A percentile compares a stretch with the other conserved stretches of the same genome.
Conservation (phyloP, 2,888 invertebrate genomes). For the Microctonus brassicae region DNA sequence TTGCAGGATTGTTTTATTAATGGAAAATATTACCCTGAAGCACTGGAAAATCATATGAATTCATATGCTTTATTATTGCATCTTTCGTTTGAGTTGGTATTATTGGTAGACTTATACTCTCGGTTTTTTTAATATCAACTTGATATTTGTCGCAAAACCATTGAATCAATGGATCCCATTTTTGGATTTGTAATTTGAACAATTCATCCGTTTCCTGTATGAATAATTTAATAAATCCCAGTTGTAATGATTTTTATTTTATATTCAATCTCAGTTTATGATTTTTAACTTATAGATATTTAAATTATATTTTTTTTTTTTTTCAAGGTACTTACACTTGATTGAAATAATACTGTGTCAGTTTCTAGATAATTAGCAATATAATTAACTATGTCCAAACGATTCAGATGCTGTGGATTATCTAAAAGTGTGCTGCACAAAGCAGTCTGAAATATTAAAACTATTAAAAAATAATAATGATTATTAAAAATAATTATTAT, state of each 20-base stretch:
- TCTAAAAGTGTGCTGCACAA: conserved; percentile 92
- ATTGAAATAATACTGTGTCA: conserved; percentile 85
- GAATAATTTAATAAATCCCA: too few relatives aligned
- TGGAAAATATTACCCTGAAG: conserved; percentile 79
- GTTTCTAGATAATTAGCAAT: conserved; percentile 85
- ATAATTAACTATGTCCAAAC: conserved; percentile 82
- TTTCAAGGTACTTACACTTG: conserved; percentile 73
- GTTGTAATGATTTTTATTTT: conserved; percentile 17
- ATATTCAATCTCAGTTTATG: conserved; percentile 16
- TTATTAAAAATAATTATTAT: background rate
- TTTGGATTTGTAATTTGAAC: conserved; percentile 79
- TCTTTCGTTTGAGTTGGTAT: conserved; percentile 78
- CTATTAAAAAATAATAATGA: conserved; percentile 15
- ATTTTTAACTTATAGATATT: background rate
- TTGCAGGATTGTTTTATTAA: background rate
- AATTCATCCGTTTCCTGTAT: conserved; percentile 73
- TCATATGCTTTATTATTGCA: conserved; percentile 80
- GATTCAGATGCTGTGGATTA: conserved; percentile 87
- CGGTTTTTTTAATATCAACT: conserved; percentile 80
- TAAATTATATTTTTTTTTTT: conserved; percentile 37
- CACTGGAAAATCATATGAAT: conserved; percentile 85
- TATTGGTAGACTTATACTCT: conserved; percentile 78
- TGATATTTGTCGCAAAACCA: conserved; percentile 90
- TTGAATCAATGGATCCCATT: conserved; percentile 91
- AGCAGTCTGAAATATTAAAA: conserved; percentile 77